phyloP scores from a whole-genome alignment of 2,888 invertebrate genomes.

The Geophilus truncorum region DNA sequence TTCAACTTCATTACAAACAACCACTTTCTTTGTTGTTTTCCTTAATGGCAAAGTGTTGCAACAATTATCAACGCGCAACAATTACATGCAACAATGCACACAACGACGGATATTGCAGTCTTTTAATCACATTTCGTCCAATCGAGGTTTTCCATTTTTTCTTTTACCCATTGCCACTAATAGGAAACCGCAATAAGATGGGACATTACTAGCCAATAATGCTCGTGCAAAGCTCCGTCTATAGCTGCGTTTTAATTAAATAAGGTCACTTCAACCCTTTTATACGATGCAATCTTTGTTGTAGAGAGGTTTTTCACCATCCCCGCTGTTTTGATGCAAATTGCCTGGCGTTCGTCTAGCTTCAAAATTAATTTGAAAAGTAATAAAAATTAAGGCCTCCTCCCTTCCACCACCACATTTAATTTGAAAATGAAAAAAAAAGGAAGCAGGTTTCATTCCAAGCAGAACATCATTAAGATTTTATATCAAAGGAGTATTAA shows the following conservation, averaged over 20 bases:
- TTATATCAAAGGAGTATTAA: conserved; percentile 2
- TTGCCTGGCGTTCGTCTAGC: conserved; percentile 10
- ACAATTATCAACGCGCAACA: neutral
- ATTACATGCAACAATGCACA: neutral
- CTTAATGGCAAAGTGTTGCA: no score
- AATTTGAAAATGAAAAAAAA: conserved; percentile 8
- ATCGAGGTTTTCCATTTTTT: neutral
- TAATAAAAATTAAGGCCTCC: conserved; percentile 6
- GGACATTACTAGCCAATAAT: neutral
- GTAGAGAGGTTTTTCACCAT: neutral
- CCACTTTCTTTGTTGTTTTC: neutral
- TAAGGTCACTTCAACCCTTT: conserved; percentile 1
- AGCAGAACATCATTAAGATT: conserved; percentile 17
- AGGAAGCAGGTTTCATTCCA: neutral
- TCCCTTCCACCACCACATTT: neutral
- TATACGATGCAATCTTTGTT: neutral
- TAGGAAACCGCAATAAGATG: neutral
- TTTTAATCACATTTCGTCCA: neutral
- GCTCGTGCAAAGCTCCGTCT: neutral
- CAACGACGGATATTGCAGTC: neutral
- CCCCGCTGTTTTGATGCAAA: conserved; percentile 15
- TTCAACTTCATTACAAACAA: neutral
- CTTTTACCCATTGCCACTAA: neutral
- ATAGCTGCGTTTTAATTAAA: neutral
- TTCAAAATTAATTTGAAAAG: conserved; percentile 18